A percentile compares a stretch with the other conserved stretches of the same genome.
phyloP scores from a whole-genome alignment of 1,140 invertebrate species.

The Cyphomyrmex costatus region DNA sequence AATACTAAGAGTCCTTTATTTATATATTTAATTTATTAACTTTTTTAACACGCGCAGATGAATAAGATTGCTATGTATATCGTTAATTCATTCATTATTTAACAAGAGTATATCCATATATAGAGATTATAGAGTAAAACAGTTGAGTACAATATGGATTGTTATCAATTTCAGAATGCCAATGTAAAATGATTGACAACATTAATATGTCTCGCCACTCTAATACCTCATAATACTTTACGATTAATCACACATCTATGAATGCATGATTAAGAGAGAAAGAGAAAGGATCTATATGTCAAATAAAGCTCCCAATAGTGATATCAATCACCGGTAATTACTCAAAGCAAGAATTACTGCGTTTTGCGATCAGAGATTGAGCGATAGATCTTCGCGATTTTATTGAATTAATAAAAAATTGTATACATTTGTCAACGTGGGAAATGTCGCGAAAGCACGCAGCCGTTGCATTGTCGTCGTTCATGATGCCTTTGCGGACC shows the following conservation, averaged over 20 bases:
- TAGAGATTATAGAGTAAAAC: too few relatives aligned
- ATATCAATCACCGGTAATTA: neutral
- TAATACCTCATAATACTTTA: conserved; percentile 20
- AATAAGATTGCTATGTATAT: too few relatives aligned
- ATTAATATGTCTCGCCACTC: neutral
- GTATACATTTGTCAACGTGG: neutral
- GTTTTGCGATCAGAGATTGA: neutral
- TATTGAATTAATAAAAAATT: conserved; percentile 27
- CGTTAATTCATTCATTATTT: too few relatives aligned
- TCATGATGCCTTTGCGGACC: neutral
- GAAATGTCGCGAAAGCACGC: neutral
- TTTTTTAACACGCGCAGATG: too few relatives aligned
- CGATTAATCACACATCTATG: conserved; percentile 17
- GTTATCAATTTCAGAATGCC: conserved; percentile 25
- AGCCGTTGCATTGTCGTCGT: neutral
- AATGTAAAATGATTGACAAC: neutral
- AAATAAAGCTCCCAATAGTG: conserved; percentile 1
- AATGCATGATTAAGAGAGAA: neutral
- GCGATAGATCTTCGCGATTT: neutral
- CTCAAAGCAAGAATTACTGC: conserved; percentile 17
- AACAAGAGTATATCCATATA: too few relatives aligned
- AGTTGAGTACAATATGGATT: neutral
- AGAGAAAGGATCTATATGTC: neutral
- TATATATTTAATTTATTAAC: too few relatives aligned
- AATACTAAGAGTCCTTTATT: too few relatives aligned